Base-by-base conservation (phyloP, 2,888 invertebrate species). In the Palloptera scutellata region DNA sequence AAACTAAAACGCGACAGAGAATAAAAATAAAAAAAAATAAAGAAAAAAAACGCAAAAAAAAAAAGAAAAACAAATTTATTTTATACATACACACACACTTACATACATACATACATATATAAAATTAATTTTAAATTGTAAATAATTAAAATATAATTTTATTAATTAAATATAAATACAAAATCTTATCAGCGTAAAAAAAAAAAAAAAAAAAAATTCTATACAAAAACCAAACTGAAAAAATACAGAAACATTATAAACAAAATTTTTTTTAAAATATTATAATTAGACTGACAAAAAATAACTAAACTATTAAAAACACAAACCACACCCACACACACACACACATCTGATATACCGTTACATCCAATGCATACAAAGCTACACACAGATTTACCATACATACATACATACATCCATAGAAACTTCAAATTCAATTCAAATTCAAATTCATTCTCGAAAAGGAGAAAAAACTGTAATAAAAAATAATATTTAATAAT, bases 11-110 rank as follows among this genome's bases (percentile, higher is more conserved):
- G 15, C 12, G 15, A 48, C 8, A 5, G 12, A 48, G 15, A 15
- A n/a, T 8, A 48, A 48, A n/a, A 60, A 60, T 60, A 19, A 42
- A 60, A 54, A 17, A 41, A 53, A 62, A 11, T 30, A 53, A 3
- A 41, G 1, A 55, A 66, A 66, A 55, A 9, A 12, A 43, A 11
- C 45, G 9, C 45, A 12, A 43, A 43, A 9, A 43, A 43, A 43
- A 43, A 43, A n/a, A 48, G 8, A 15, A n/a, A 48, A 48, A 15
- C 10, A 57, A 57, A 57, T 20, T 17, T 5, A 17, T n/a, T 48
- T 57, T 30, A 66, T 19, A 52, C 40, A 65, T 30, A 53, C 40
- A 42, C 41, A 51, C n/a, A n/a, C n/a, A n/a, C n/a, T n/a, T n/a
- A n/a, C n/a, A 66, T 19, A 52, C 40, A 65, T 30, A 53, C 40